Evolutionary conservation across 2,797 vertebrate species (phyloP).

Genomic region (Peromyscus nudipes): DNA sequence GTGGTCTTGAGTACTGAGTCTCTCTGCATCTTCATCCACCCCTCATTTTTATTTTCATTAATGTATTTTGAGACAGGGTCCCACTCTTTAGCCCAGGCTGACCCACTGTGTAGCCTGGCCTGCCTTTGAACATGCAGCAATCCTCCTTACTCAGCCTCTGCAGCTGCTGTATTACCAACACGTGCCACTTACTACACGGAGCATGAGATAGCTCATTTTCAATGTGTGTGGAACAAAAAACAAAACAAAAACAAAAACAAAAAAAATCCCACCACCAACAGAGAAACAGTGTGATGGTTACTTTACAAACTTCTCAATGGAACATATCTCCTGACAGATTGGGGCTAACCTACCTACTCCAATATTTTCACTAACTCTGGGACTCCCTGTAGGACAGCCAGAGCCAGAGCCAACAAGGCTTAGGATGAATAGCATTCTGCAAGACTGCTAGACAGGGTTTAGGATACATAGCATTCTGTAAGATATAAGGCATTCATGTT

Average conservation of each 20-base stretch:
- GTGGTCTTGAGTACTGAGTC: not conserved
- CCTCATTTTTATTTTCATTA: not conserved
- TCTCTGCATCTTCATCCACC: not conserved
- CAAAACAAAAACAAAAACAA: not conserved
- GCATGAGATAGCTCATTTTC: not conserved
- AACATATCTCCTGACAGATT: not conserved
- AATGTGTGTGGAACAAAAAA: conserved; percentile 20
- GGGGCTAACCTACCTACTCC: not conserved
- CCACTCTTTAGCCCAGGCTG: not conserved
- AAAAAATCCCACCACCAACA: not conserved
- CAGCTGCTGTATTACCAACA: not conserved
- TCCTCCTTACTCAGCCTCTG: not conserved
- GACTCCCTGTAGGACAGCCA: not conserved
- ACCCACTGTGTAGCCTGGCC: too few relatives aligned
- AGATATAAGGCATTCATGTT: conserved; percentile 19
- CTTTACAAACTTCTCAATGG: conserved; percentile 50
- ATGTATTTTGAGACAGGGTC: not conserved
- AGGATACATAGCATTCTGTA: conserved; percentile 47
- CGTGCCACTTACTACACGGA: too few relatives aligned
- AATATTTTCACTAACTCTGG: conserved; percentile 53
- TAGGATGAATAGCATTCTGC: conserved; percentile 40
- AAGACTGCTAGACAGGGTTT: not conserved
- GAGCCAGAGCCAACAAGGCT: not conserved
- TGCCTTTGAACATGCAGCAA: not conserved
- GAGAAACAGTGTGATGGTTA: conserved; percentile 3